These are phyloP conservation scores for Poecilia picta DNA, from an alignment of 2,797 vertebrate genomes.

Conservation along the genomic window DNA sequence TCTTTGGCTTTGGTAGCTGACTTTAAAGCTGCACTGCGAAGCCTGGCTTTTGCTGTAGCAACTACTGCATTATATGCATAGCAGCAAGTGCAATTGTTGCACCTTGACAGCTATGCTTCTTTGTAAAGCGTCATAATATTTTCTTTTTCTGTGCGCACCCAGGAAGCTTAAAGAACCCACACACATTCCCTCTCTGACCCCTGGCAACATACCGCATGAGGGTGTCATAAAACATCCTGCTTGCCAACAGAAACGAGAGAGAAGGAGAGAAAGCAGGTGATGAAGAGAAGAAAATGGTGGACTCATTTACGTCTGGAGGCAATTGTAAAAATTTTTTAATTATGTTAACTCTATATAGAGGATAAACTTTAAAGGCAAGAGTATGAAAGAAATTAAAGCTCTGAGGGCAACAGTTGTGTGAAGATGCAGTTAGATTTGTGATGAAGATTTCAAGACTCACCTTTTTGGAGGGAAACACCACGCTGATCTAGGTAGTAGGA, in stretches of 20 bases:
- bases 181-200: constrained; percentile 45
- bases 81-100: constrained; percentile 56
- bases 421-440: background rate
- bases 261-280: constrained; percentile 52
- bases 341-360: background rate
- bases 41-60: constrained; percentile 44
- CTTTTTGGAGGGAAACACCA: constrained; percentile 95
- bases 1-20: constrained; percentile 47
- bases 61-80: constrained; percentile 57
- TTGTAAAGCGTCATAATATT: constrained; percentile 51
- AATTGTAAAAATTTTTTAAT: constrained; percentile 21
- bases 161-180: constrained; percentile 28
- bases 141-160: constrained; percentile 21
- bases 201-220: constrained; percentile 83
- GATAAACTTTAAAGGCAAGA: constrained; percentile 8
- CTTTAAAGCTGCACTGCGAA: constrained; percentile 40
- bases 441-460: constrained; percentile 64
- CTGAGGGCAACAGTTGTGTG: no score
- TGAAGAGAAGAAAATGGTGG: constrained; percentile 52
- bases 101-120: constrained; percentile 49
- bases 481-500: constrained; percentile 86
- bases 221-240: constrained; percentile 85
- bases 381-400: constrained; percentile 3
- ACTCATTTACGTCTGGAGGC: constrained; percentile 29
- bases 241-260: constrained; percentile 73